A percentile compares a stretch with the other conserved stretches of the same genome.
phyloP scores from a whole-genome alignment of 23 tunicate genomes.

The Botrylloides violaceus region DNA sequence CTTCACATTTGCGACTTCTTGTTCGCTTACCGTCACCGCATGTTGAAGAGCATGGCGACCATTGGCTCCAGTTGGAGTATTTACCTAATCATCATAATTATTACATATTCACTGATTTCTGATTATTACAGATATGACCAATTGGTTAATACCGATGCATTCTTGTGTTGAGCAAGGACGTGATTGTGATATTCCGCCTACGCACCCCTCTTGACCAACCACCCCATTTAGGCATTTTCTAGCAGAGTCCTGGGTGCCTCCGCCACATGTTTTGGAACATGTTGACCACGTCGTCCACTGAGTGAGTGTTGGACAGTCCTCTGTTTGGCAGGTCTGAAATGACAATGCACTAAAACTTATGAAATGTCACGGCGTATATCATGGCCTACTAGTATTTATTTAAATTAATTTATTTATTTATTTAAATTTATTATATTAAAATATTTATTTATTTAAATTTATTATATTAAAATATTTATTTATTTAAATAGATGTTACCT shows the following conservation, averaged over 20 bases:
- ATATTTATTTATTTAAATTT: too few species aligned
- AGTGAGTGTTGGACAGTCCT: not conserved
- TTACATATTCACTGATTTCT: not conserved
- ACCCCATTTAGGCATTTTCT: slow-evolving; percentile 10
- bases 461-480: not conserved
- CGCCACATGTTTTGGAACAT: slow-evolving; percentile 26
- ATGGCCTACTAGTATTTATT: too few species aligned
- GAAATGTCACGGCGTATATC: too few species aligned
- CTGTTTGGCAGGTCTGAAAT: not conserved
- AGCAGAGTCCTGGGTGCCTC: not conserved
- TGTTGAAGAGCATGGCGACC: slow-evolving; percentile 5
- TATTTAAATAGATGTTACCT: not conserved
- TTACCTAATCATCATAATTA: not conserved
- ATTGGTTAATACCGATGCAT: slow-evolving; percentile 19
- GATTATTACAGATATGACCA: too few species aligned
- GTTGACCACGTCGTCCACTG: slow-evolving; percentile 1
- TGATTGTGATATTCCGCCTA: not conserved
- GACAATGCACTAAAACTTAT: not conserved
- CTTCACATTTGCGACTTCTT: slow-evolving; percentile 14
- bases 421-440: too few species aligned
- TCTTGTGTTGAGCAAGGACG: not conserved
- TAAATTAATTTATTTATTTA: too few species aligned
- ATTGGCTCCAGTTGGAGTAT: not conserved
- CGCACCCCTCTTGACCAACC: slow-evolving; percentile 3
- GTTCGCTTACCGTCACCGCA: slow-evolving; percentile 15